phyloP scores from a whole-genome alignment of 1,140 invertebrate species.

The Pseudomyrmex flavicornis region DNA sequence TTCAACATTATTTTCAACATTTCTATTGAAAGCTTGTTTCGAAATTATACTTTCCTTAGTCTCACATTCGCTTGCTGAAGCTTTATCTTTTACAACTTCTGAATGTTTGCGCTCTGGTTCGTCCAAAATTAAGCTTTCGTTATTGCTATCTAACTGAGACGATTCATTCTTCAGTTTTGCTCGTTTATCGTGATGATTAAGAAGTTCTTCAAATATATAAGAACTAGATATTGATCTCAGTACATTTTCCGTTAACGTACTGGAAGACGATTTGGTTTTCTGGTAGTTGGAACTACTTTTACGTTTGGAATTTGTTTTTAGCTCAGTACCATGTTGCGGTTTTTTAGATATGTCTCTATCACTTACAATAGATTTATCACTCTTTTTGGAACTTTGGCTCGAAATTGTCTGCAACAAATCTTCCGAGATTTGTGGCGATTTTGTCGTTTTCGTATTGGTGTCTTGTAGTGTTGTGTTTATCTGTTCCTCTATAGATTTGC shows the following conservation, averaged over 20 bases:
- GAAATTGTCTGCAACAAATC: slow-evolving; percentile 55
- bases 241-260: slow-evolving; percentile 73
- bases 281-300: slow-evolving; percentile 78
- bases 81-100: slow-evolving; percentile 79
- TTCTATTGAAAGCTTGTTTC: slow-evolving; percentile 51
- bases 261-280: slow-evolving; percentile 75
- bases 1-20: slow-evolving; percentile 42
- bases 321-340: slow-evolving; percentile 69
- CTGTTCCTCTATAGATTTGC: slow-evolving; percentile 60
- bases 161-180: slow-evolving; percentile 77
- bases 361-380: slow-evolving; percentile 66
- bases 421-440: slow-evolving; percentile 70
- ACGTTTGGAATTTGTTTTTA: slow-evolving; percentile 77
- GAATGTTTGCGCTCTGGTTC: slow-evolving; percentile 79
- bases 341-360: slow-evolving; percentile 78
- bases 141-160: slow-evolving; percentile 72
- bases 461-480: slow-evolving; percentile 59
- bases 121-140: slow-evolving; percentile 75
- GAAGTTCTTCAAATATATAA: slow-evolving; percentile 72
- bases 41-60: slow-evolving; percentile 65
- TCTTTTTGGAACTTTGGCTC: slow-evolving; percentile 68
- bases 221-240: slow-evolving; percentile 70
- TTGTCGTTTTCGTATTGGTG: slow-evolving; percentile 65
- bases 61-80: slow-evolving; percentile 77
- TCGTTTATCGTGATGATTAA: slow-evolving; percentile 76